These are phyloP conservation scores for Halichoeres trimaculatus DNA, from an alignment of 2,113 vertebrate species.

Conservation along the genomic window DNA sequence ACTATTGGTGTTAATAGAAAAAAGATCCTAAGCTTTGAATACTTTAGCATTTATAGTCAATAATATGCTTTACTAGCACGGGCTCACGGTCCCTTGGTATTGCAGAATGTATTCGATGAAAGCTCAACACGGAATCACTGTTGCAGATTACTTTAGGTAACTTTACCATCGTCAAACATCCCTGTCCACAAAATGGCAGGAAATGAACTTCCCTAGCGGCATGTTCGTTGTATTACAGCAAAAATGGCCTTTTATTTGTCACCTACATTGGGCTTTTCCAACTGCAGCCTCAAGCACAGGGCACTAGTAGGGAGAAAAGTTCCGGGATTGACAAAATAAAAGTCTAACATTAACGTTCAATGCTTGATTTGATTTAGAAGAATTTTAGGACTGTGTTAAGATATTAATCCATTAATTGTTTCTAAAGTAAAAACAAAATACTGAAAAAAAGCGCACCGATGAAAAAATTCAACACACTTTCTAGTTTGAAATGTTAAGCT, in stretches of 20 bases:
- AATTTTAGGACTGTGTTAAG: too few relatives aligned
- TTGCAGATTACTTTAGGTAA: not conserved
- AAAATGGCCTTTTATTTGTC: constrained; percentile 66
- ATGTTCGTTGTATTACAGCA: constrained; percentile 47
- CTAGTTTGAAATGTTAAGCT: not conserved
- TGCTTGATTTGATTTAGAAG: not conserved
- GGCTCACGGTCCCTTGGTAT: too few relatives aligned
- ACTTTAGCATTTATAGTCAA: too few relatives aligned
- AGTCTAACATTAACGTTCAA: not conserved
- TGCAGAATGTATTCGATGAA: not conserved
- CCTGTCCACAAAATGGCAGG: constrained; percentile 81
- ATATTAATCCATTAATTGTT: not conserved
- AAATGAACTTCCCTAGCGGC: constrained; percentile 58
- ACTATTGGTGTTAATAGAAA: too few relatives aligned
- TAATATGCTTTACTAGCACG: too few relatives aligned
- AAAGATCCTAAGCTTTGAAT: too few relatives aligned
- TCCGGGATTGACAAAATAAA: constrained; percentile 58
- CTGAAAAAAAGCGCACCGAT: not conserved
- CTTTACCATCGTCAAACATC: not conserved
- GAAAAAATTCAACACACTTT: too few relatives aligned
- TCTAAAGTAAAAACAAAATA: too few relatives aligned
- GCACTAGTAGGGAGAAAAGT: constrained; percentile 42
- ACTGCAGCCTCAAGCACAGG: constrained; percentile 14
- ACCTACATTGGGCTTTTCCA: constrained; percentile 30
- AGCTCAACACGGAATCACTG: constrained; percentile 12